Evolutionary conservation across 2,797 vertebrate genomes (phyloP), one percentile per base, ranked within the genome.

Genomic region (Micrastur ruficollis): DNA sequence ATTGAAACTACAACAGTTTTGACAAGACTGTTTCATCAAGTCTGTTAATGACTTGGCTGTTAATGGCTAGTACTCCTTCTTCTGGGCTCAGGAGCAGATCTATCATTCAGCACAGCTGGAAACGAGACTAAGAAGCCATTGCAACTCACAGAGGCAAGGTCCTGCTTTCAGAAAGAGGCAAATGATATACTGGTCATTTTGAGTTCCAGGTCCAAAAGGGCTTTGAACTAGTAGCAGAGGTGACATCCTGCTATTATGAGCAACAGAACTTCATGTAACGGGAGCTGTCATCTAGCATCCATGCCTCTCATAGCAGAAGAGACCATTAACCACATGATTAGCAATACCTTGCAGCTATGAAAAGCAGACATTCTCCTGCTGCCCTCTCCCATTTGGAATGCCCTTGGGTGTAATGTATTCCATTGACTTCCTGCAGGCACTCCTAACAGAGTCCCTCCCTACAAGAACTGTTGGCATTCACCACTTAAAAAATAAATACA

Each of bases 1-100:
- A 89, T 6, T 63, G 81, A 83, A 95, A 95, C 49, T 87, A 86
- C 89, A 95, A 76, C 59, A 89, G 79, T 89, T 96, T 85, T 95
- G 92, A 93, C 91, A 93, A 52, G 81, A 53, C 44, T 56, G 26
- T 86, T 95, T 97, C 79, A 91, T 80, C 95, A 88, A 86, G 38
- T 88, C 63, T 74, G 22, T 55, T 82, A 87, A 82, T 73, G 78
- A 82, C 81, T 85, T 55, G 19, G 63, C 55, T 95, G 27, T 73
- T 94, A 73, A 85, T 11, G 71, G 67, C 59, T 59, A 36, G 27
- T 56, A 62, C 22, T 93, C 52, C 63, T 80, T 80, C 40, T 61
- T 71, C 89, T 34, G 65, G 72, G 47, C 56, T 86, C 44, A 17
- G 68, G 4, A 93, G 72, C 56, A 83, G 63, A 93, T 46, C 34